Base-by-base conservation (phyloP, 2,797 vertebrate genomes). In the Enteromius mattozi region DNA sequence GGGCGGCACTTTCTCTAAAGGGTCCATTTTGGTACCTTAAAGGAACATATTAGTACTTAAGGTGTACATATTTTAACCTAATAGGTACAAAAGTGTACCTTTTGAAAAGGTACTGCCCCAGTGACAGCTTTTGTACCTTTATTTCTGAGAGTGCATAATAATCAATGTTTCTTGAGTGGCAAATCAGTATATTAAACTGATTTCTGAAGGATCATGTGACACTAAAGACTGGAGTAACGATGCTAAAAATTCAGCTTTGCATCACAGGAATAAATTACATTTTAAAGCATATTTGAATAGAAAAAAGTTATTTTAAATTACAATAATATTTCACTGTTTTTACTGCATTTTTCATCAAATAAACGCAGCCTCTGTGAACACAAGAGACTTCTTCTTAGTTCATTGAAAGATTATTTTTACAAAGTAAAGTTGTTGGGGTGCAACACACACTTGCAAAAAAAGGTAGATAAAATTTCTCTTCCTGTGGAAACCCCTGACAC, bases 401-500 rank as follows among this genome's bases (percentile, higher is more conserved):
- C 2, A 80, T 30, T 0, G 7, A 70, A 80, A 70, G 33, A 35
- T 47, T 3, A 63, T 14, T 65, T 16, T 49, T 30, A 74, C 70
- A 30, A 30, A 13, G 10, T 2, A 12, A 69, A 19, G 42, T 37
- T 82, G 4, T 35, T 7, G 4, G 3, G 42, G 24, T 76, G 30
- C 2, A 45, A 45, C 54, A 24, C 30, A 37, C 12, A 65, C 2
- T 70, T 61, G 59, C n/a, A 21, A 45, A 76, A 45, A 40, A 68
- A 19, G 13, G 8, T 42, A 86, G 24, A 68, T 24, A 47, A 51
- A 27, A 54, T 51, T 47, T 70, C 75, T 80, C 82, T 59, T 85
- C 85, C 87, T 85, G 85, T 77, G 54, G 66, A 81, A 86, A 84
- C 65, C 16, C 56, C 37, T 51, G 19, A 74, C 59, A 72, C 12